Conservation (phyloP, 2,797 vertebrate genomes). For the Pagetopsis macropterus region DNA sequence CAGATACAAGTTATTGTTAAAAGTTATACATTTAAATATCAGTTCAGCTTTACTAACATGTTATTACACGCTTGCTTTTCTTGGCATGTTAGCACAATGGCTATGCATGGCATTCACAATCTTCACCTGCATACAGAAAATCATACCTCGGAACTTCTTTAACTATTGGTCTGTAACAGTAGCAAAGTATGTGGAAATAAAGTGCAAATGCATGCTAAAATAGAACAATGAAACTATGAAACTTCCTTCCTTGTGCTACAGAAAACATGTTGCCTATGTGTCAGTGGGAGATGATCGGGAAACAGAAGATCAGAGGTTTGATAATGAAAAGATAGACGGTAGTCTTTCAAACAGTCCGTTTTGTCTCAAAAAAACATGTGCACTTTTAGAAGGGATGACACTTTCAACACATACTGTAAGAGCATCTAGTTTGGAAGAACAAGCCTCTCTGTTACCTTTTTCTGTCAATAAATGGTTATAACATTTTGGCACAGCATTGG, state of each 20-base stretch:
- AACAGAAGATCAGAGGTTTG: slow-evolving; percentile 32
- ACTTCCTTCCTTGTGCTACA: slow-evolving; percentile 45
- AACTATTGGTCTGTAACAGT: neutral
- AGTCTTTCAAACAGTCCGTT: slow-evolving; percentile 13
- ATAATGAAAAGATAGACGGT: slow-evolving; percentile 17
- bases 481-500: slow-evolving; percentile 8
- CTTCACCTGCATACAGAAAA: slow-evolving; percentile 31
- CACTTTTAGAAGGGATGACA: neutral
- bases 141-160: neutral
- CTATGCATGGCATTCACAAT: slow-evolving; percentile 40
- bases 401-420: neutral
- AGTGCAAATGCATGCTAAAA: slow-evolving; percentile 45
- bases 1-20: neutral
- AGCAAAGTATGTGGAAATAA: slow-evolving; percentile 29
- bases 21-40: neutral
- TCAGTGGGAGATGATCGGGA: slow-evolving; percentile 44
- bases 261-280: slow-evolving; percentile 27
- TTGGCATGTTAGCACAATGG: slow-evolving; percentile 22
- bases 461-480: neutral
- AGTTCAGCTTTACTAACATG: slow-evolving; percentile 46
- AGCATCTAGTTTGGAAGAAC: slow-evolving; percentile 1
- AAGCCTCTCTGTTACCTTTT: slow-evolving; percentile 3
- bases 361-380: slow-evolving; percentile 22
- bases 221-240: slow-evolving; percentile 24
- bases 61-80: slow-evolving; percentile 51